Base-by-base conservation (phyloP, 2,797 vertebrate species). In the Xerus rutilus region DNA sequence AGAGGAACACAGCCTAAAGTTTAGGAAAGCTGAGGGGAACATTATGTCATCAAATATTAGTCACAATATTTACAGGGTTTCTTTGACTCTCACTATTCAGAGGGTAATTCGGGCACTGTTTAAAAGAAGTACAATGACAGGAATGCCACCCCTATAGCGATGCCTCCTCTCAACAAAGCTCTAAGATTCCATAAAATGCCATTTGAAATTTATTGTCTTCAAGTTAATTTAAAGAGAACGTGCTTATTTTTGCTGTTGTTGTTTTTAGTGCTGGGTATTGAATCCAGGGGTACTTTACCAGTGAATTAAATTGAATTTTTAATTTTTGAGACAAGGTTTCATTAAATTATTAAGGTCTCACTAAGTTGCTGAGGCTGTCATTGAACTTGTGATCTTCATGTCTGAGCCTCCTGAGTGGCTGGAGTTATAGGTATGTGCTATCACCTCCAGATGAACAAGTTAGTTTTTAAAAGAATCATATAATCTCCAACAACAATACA, bases 81-180 rank as follows among this genome's bases (percentile, higher is more conserved):
- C 74, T 96, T 85, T 73, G 49, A 49, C 83, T 94, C 78, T 52
- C 86, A 52, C 52, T 96, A 39, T 45, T 21, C 64, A 91, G 64
- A 93, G 85, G 92, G 96, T 49, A 82, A 95, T 90, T 94, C 94
- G 92, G 73, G 28, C 9, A 11, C 28, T 93, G 32, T 76, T 92
- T 97, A 90, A 97, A 97, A 97, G 54, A 90, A 94, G n/a, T 20
- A n/a, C 94, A 67, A 83, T 95, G 96, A 93, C 81, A 97, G 59
- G 7, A 45, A 35, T 54, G 81, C 70, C 35, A 84, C 35, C 49
- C 87, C 23, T 72, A 97, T 65, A 73, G 21, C 70, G 87, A 76
- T 45, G 28, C 70, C 3, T 64, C 35, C 64, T 67, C 28, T 94
- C 96, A 94, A 78, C 76, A 88, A 93, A 76, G 5, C 43, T 93